Base-by-base conservation (phyloP, 2,888 invertebrate genomes). In the Lacanobia wlatinum region DNA sequence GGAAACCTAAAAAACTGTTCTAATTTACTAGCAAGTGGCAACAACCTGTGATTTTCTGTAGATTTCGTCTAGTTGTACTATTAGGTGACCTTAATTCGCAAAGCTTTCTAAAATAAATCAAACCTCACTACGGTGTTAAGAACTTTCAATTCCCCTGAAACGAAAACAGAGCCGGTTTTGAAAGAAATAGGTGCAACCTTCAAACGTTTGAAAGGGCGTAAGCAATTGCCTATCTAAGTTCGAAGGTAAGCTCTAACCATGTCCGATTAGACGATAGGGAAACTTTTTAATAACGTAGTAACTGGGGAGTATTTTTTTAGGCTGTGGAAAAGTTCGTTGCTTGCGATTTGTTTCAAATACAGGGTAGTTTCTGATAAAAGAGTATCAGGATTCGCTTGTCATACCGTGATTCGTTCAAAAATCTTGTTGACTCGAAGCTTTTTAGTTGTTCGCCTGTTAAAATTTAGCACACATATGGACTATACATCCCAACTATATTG, bases 201-300 rank as follows among this genome's bases (percentile, higher is more conserved):
- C 59, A 63, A 69, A 46, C 14, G 28, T 46, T 59, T 7, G 9
- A 55, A 56, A 76, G 38, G 21, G 21, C 53, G 18, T 56, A 55
- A 58, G 46, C 43, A n/a, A 70, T 62, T 73, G 63, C 61, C 64
- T 53, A 60, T 70, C 61, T 74, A 75, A 77, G 65, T 83, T 80
- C 23, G 70, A 81, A 84, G 74, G 82, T 65, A 48, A 67, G 9
- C 28, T 12, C 46, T 80, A 55, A 76, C 38, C 40, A 68, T 40
- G 2, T 58, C 23, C 66, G 76, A 82, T 79, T 76, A 71, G 21
- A 48, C 1, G 48, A 34, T 8, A 18, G 28, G 10, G 43, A 69
- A 77, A 46, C 16, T 61, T 82, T 34, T 73, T 61, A 70, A 70
- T 70, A 72, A 64, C 52, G 6, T 34, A 18, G 52, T 58, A n/a